Percentiles rank a stretch among this genome's conserved stretches.
These are phyloP conservation scores for Parelbella ahira DNA, from an alignment of 2,888 invertebrate species.

Conservation along the genomic window DNA sequence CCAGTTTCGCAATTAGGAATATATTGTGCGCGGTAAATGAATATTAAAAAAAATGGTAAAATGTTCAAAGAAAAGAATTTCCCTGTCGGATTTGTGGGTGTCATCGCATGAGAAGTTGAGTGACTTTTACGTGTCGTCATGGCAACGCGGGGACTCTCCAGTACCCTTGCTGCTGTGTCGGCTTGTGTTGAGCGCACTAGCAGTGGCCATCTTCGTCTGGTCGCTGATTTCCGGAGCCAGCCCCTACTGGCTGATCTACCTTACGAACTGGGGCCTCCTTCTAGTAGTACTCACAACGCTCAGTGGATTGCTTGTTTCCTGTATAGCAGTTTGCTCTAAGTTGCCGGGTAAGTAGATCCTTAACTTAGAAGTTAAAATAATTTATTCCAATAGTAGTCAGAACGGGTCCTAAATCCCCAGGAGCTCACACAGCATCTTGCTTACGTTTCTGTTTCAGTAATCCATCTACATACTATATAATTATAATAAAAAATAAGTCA, in stretches of 20 bases:
- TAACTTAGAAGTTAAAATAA: too few relatives aligned
- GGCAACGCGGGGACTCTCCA: constrained; percentile 66
- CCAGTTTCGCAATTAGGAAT: not conserved
- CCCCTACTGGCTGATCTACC: constrained; percentile 56
- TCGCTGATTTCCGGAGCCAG: constrained; percentile 43
- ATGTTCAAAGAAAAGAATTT: constrained; percentile 53
- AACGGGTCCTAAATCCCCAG: too few relatives aligned
- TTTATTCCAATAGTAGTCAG: too few relatives aligned
- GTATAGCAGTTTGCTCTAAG: constrained; percentile 39
- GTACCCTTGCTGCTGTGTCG: constrained; percentile 56
- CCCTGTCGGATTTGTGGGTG: constrained; percentile 62
- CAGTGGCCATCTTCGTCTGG: constrained; percentile 54
- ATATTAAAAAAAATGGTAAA: constrained; percentile 64
- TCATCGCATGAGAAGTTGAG: constrained; percentile 54
- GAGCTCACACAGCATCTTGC: too few relatives aligned
- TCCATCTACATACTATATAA: too few relatives aligned
- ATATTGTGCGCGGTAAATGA: constrained; percentile 20
- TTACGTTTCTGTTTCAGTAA: too few relatives aligned
- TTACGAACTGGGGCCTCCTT: constrained; percentile 70
- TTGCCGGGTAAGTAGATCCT: constrained; percentile 46
- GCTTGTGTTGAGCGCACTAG: constrained; percentile 41
- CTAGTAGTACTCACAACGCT: constrained; percentile 46
- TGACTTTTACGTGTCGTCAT: constrained; percentile 67
- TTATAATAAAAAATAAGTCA: too few relatives aligned
- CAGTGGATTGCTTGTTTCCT: constrained; percentile 51